These are phyloP conservation scores for Puffinus mauretanicus DNA, from an alignment of 2,113 vertebrate species.

Conservation along the genomic window DNA sequence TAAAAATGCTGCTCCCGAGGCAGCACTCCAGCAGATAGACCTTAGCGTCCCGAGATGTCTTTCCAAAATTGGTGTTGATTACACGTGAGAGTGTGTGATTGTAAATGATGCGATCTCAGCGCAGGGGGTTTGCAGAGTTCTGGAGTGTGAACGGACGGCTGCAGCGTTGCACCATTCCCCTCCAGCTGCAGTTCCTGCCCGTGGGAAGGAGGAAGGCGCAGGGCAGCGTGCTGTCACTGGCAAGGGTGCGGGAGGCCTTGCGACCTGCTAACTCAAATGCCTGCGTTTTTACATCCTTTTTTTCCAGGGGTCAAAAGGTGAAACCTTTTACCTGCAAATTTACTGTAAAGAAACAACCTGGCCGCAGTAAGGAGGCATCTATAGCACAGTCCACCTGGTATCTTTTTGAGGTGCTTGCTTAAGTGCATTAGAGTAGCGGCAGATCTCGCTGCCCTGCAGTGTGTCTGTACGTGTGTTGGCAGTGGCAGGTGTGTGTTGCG, in stretches of 20 bases:
- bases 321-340: neutral
- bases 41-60: neutral
- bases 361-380: neutral
- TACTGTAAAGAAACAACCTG: neutral
- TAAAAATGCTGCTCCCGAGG: neutral
- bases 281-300: neutral
- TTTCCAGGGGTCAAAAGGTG: neutral
- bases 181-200: neutral
- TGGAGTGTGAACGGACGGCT: neutral
- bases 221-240: accelerated
- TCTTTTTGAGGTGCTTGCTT: neutral
- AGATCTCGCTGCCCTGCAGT: accelerated
- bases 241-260: neutral
- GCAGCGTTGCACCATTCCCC: neutral
- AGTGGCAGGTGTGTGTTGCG: accelerated
- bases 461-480: accelerated
- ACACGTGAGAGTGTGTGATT: neutral
- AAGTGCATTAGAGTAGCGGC: neutral
- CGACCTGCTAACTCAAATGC: neutral
- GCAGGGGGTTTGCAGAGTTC: neutral
- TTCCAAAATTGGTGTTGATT: neutral
- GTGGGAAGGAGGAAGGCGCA: neutral
- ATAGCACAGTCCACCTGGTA: no score
- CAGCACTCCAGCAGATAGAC: neutral
- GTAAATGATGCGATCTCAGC: accelerated